Evolutionary conservation across 1,140 invertebrate species (phyloP), one percentile per base, ranked within the genome.

Genomic region (Leucophenga varia): DNA sequence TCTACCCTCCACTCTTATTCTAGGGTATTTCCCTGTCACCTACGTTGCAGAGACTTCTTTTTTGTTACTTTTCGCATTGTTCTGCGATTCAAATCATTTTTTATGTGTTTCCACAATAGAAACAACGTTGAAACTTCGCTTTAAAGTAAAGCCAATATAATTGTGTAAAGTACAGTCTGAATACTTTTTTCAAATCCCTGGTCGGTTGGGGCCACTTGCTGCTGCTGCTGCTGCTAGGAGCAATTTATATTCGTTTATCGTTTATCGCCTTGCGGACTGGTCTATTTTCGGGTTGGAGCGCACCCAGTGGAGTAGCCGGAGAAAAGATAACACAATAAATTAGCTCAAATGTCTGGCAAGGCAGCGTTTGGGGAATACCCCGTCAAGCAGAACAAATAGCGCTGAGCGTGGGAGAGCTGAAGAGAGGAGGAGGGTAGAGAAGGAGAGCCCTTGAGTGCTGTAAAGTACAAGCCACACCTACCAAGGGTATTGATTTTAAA

Each of bases 241-340:
- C 48, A 54, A 57, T 54, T 51, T 47, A 54, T 54, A 50, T 51
- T 51, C 48, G 34, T 57, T 57, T 34, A 34, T 34, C 32, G 32
- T 14, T 34, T 51, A 47, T 52, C 34, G 25, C 21, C 39, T 47
- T 48, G 47, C 34, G 43, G 38, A 43, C 43, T 42, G 43, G 7
- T 25, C 34, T 54, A 39, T 47, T 54, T 51, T 45, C 18, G 21
- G 13, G 14, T 12, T 20, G 19, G 22, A 53, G 35, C 30, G 42
- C 31, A 53, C 51, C 54, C 47, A 47, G 25, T 25, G 47, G 52
- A 54, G 31, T 37, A 53, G 17, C 18, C 14, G 20, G 36, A 44
- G 43, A 31, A 38, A 47, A 49, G 43, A 55, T 57, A 57, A 57
- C 48, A 48, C 52, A 57, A 57, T 57, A 57, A 57, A 57, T 57